Evolutionary conservation across 1,140 invertebrate genomes (phyloP), one percentile per base, ranked within the genome.

Genomic region (Drosophila lini): DNA sequence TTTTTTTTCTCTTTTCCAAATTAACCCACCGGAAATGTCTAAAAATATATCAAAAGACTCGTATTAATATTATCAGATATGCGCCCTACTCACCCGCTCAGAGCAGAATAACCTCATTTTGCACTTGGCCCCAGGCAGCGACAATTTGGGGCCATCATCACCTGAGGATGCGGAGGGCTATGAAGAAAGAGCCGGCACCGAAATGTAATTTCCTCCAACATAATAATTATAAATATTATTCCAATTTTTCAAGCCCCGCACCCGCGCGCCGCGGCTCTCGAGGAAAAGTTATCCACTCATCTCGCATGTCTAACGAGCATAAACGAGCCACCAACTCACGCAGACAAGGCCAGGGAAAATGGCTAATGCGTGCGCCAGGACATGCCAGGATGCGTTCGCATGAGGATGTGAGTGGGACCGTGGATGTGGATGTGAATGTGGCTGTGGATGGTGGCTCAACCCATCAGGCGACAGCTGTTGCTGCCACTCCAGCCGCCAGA

Each of bases 201-300:
- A 77, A 76, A 76, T 68, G 73, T 77, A 73, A 79, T 70, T 80
- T 61, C 63, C 62, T 48, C 31, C 47, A 34, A 52, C 77, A 80
- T 80, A 76, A 76, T 80, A 81, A 80, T 81, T 81, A 80, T 71
- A 81, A 80, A 76, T 73, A 81, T 59, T 81, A 71, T 71, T 77
- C 71, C 61, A 64, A 81, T 75, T 75, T 76, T 64, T 57, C 59
- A 59, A 32, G 40, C 6, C 38, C 60, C 47, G 3, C 25, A 8
- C 32, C 31, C 28, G 52, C 65, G 31, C 36, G 32, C 22, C 31
- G 22, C 32, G 47, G 38, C 31, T 58, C 45, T 75, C 41, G 78
- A 40, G 65, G 55, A 28, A 55, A 79, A 79, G 36, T 71, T 65
- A 78, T 79, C 60, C 76, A 78, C 76, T 73, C 70, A 74, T 74